Evolutionary conservation across 2,797 vertebrate species (phyloP), one percentile per base, ranked within the genome.

Genomic region (Knipowitschia caucasica): DNA sequence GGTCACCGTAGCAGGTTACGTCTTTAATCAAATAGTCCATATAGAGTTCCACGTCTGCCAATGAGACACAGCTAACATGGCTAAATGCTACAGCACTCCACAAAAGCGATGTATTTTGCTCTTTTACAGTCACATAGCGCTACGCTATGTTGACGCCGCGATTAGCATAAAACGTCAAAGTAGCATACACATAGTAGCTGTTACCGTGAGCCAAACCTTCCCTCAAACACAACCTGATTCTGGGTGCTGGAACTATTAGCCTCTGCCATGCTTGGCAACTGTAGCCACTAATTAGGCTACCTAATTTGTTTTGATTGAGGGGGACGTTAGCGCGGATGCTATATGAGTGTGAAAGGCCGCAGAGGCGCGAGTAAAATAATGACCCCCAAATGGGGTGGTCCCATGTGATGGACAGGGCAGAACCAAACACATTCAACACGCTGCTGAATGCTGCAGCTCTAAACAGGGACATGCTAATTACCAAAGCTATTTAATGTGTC

Each of bases 381-480:
- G n/a, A 75, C 65, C 43, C 63, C 3, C 69, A 77, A 79, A 71
- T 67, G 64, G 76, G 75, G 77, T 71, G 83, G 79, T 75, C 72
- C 65, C 50, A 49, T 62, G 64, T 87, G 81, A 83, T 71, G 66
- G 76, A 84, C 76, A 77, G 81, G 62, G 75, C 67, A 47, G 53
- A 63, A 57, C 59, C 47, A 59, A 63, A 58, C 62, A 69, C 51
- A 88, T 89, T 87, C 85, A 90, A 67, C 71, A 40, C 73, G 59
- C 70, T 58, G 53, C 64, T 88, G 85, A 88, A 85, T 85, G 67
- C 79, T 69, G 21, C 59, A 62, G 77, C 59, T 53, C 74, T 45
- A 81, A 84, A 84, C 81, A 82, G 64, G 77, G 80, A 84, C 88
- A 90, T 88, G 88, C 89, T 89, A 90, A 91, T 90, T 75, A 85